Conservation (phyloP, 2,888 invertebrate genomes). For the Epistrophe grossulariae region DNA sequence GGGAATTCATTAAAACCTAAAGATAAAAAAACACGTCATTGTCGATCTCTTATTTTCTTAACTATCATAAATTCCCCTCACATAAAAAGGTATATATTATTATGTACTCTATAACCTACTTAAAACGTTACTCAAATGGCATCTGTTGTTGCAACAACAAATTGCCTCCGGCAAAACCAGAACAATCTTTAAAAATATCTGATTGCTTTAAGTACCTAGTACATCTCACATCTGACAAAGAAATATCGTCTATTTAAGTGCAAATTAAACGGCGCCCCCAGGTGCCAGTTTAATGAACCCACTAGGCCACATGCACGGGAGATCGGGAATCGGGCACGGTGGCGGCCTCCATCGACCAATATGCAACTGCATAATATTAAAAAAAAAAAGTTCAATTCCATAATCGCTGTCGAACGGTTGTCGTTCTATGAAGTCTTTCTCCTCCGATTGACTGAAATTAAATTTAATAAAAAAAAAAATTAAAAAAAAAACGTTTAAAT, state of each 20-base stretch:
- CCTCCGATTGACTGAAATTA: constrained; percentile 52
- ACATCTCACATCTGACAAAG: constrained; percentile 2
- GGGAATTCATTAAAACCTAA: not conserved
- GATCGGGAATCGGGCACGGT: too few species aligned
- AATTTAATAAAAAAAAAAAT: constrained; percentile 34
- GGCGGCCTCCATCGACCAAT: not conserved
- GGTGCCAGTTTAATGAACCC: constrained; percentile 42
- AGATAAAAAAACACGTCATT: not conserved
- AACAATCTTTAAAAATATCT: constrained; percentile 16
- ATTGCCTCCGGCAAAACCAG: constrained; percentile 3
- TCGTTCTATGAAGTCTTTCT: not conserved
- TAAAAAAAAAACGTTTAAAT: constrained; percentile 39
- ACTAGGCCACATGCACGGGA: not conserved
- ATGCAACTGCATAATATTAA: constrained; percentile 1
- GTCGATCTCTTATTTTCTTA: not conserved
- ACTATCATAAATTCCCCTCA: not conserved
- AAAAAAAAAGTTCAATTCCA: constrained; percentile 19
- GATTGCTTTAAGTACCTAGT: not conserved
- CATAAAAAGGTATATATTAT: not conserved
- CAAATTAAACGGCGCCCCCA: constrained; percentile 65
- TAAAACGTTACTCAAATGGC: not conserved
- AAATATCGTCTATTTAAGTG: constrained; percentile 41
- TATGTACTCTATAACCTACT: not conserved
- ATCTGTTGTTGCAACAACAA: constrained; percentile 1
- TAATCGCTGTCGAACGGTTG: not conserved